Conservation (phyloP, 1,140 invertebrate genomes). For the Thalassaphorura encarpata region DNA sequence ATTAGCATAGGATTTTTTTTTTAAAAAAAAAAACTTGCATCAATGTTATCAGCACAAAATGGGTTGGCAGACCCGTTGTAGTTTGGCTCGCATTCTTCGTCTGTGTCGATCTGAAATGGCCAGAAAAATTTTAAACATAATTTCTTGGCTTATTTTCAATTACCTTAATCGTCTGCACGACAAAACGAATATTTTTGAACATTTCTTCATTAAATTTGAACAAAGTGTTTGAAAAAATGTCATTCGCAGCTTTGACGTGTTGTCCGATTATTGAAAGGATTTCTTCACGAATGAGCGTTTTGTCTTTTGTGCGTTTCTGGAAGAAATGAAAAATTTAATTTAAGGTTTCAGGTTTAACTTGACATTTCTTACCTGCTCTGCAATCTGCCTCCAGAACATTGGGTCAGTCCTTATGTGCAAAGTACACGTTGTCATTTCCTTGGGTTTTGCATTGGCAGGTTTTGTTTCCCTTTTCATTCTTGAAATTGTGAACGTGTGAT, state of each 20-base stretch:
- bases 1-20: too few species aligned
- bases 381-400: conserved; percentile 87
- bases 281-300: conserved; percentile 84
- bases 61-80: conserved; percentile 67
- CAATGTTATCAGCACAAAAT: conserved; percentile 95
- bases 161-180: conserved; percentile 92
- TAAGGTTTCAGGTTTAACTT: conserved; percentile 22
- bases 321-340: conserved; percentile 20
- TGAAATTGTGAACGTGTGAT: conserved; percentile 25
- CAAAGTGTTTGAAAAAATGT: conserved; percentile 89
- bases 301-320: conserved; percentile 36
- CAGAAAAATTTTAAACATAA: not conserved
- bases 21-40: too few species aligned
- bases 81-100: conserved; percentile 58
- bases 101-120: conserved; percentile 71
- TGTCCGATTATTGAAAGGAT: conserved; percentile 94
- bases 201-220: conserved; percentile 62
- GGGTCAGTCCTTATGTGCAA: conserved; percentile 97
- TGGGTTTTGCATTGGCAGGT: conserved; percentile 48
- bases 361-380: conserved; percentile 43
- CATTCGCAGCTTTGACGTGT: conserved; percentile 96
- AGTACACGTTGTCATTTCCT: conserved; percentile 72
- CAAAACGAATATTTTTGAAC: conserved; percentile 90
- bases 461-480: conserved; percentile 42
- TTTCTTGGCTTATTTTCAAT: conserved; percentile 7